These are phyloP conservation scores for Platyrinchus mystaceus DNA, from an alignment of 2,797 vertebrate species.

Conservation along the genomic window DNA sequence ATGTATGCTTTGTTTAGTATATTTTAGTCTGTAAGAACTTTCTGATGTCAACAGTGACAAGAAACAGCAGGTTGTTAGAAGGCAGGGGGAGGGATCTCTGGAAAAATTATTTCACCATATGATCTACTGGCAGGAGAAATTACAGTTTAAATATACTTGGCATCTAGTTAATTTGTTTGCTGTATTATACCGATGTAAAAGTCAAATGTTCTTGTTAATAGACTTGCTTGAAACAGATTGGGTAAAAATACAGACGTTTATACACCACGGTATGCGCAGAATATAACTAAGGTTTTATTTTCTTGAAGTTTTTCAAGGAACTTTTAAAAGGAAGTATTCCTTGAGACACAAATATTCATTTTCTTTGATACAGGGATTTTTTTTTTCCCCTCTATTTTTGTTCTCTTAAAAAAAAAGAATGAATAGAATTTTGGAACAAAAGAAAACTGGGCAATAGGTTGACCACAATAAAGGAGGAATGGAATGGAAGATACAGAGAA, in stretches of 20 bases:
- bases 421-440: background rate
- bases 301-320: background rate
- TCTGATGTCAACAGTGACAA: background rate
- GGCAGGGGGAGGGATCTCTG: background rate
- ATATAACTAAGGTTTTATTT: conserved; percentile 19
- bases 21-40: background rate
- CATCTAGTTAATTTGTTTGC: background rate
- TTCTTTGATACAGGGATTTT: conserved; percentile 19
- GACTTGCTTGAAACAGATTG: conserved; percentile 2
- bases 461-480: background rate
- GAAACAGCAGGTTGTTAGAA: background rate
- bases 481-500: background rate
- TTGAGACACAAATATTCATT: conserved; percentile 2
- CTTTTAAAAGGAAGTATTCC: background rate
- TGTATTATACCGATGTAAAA: background rate
- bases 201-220: background rate
- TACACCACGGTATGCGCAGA: background rate
- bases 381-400: background rate
- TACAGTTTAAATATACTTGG: background rate
- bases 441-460: background rate
- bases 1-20: background rate
- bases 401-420: background rate
- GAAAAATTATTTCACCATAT: background rate
- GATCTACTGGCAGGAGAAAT: background rate
- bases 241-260: background rate